Base-by-base conservation (phyloP, 2,113 vertebrate genomes). In the Lagopus muta region DNA sequence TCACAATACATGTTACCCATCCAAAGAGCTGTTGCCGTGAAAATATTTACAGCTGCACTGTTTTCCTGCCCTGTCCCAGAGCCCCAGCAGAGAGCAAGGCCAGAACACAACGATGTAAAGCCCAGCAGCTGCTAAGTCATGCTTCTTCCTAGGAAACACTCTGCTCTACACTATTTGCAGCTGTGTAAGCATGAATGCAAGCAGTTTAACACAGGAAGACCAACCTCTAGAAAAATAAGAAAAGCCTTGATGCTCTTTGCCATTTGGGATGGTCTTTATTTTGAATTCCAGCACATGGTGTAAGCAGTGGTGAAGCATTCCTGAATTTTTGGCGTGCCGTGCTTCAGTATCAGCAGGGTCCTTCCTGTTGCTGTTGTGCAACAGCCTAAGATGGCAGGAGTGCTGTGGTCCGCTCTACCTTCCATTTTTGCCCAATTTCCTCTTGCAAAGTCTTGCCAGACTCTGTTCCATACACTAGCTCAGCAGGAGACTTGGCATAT, bases 11-110 rank as follows among this genome's bases (percentile, higher is more conserved):
- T 32, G 3, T 40, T 24, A 45, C 82, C 66, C 0, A 11, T 89
- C 91, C 81, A 88, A 93, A 93, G 64, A 34, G 45, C 84, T 34
- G 8, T 65, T 93, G 83, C 86, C 74, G 10, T 79, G 24, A 65
- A 86, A 79, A 78, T 47, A 70, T 89, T 90, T 89, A 66, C 81
- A 95, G 86, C 91, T 92, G 91, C 28, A 10, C 58, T 85, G 40
- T 72, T 90, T 47, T 13, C 70, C 78, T 85, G 78, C 64, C 74
- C 32, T 20, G 17, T 87, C 74, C 58, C 89, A 11, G 30, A 38
- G 58, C 70, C 58, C 28, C 6, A 3, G 65, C 2, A 1, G 77
- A 84, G 73, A 90, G 6, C 47, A 76, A 48, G 91, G 66, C 84
- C 45, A 48, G 71, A 79, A 78, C 20, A 22, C 70, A 87, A 25